Base-by-base conservation (phyloP, 2,888 invertebrate species). In the Agrochola lota region DNA sequence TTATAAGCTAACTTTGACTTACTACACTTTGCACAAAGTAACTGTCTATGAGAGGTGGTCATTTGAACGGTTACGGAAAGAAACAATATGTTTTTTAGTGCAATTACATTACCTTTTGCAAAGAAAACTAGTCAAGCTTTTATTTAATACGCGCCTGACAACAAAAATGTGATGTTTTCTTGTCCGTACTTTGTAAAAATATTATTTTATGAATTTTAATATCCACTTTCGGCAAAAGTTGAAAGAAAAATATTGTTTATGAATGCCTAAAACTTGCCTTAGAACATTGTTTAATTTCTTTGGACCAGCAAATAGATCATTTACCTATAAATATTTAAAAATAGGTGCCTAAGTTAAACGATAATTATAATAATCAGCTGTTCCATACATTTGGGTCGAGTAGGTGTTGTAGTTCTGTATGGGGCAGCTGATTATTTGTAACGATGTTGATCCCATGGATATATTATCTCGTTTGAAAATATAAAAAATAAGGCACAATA, bases 211-310 rank as follows among this genome's bases (percentile, higher is more conserved):
- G 9, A 17, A 60, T 59, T 30, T 15, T 30, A 23, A 23, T 17
- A 46, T 46, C 0, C 7, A 68, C 9, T 63, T 77, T 57, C 7
- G 23, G 7, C 20, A 40, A 55, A 66, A 35, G 4, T 20, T 52
- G 0, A n/a, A 43, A 40, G 2, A 17, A 57, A 11, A 55, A 9
- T 26, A 23, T 30, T 59, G n/a, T n/a, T 9, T 3, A 26, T 9
- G n/a, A 30, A 55, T 75, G 64, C 60, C 81, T 59, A n/a, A 30
- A 43, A 64, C 64, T 81, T 81, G 74, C 74, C 64, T 23, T 74
- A 15, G 1, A 49, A 35, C 0, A 40, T n/a, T 46, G 2, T 35
- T 15, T 17, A 12, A 23, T 43, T 26, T 6, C 3, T 60, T 46
- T 62, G 30, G 11, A 43, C 11, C 23, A 55, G 35, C 23, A 70